These are phyloP conservation scores for Florisuga fusca DNA, from an alignment of 2,797 vertebrate species.

Conservation along the genomic window DNA sequence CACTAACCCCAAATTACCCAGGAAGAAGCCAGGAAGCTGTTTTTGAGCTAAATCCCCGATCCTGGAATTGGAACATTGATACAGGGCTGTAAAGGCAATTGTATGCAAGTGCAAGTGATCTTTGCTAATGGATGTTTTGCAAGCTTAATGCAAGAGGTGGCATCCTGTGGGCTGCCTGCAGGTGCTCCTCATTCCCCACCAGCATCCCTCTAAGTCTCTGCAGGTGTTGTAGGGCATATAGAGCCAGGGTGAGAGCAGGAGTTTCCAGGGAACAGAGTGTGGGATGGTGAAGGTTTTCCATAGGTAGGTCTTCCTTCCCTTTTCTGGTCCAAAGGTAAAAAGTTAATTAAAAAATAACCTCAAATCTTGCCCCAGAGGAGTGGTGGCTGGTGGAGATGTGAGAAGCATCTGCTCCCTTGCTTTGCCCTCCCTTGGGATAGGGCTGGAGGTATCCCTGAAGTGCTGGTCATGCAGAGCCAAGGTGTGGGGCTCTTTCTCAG, in stretches of 20 bases:
- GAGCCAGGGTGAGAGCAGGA: accelerated
- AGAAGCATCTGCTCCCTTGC: background rate
- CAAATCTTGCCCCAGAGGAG: accelerated
- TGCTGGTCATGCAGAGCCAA: accelerated
- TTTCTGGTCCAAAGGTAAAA: accelerated
- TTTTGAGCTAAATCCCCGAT: background rate
- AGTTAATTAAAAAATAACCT: accelerated
- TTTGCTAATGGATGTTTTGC: background rate
- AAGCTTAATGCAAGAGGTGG: background rate
- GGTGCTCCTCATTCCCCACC: background rate
- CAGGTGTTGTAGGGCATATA: background rate
- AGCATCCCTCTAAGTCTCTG: background rate
- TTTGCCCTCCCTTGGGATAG: background rate
- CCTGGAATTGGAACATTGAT: background rate
- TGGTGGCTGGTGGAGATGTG: accelerated
- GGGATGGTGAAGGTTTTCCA: accelerated
- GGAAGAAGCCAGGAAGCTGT: background rate
- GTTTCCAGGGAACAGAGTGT: accelerated
- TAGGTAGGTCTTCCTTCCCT: accelerated
- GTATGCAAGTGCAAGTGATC: background rate
- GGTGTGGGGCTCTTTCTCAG: background rate
- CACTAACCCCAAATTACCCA: background rate
- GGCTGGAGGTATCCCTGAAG: background rate
- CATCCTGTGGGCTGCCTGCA: background rate
- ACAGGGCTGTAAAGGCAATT: background rate